These are phyloP conservation scores for Synanthedon vespiformis DNA, from an alignment of 2,888 invertebrate species.

Conservation along the genomic window DNA sequence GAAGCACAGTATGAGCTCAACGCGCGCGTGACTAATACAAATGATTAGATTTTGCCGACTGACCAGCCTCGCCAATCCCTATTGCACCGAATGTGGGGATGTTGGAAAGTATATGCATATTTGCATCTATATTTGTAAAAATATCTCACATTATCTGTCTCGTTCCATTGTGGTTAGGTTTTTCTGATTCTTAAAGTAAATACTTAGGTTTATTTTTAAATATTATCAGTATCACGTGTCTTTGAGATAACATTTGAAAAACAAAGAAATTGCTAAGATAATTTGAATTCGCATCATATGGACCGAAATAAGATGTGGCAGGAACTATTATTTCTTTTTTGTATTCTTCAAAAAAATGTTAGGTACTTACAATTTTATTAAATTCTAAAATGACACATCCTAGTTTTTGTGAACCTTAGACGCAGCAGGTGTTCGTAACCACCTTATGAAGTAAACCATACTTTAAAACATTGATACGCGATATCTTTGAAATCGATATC, in stretches of 20 bases:
- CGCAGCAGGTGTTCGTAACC: background rate
- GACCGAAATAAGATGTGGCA: background rate
- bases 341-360: too few relatives aligned
- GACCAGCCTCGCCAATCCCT: constrained; percentile 35
- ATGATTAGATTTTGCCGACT: constrained; percentile 65
- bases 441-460: background rate
- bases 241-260: too few relatives aligned
- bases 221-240: too few relatives aligned
- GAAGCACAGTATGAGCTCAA: constrained; percentile 56
- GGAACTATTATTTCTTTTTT: background rate
- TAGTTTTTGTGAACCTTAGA: background rate
- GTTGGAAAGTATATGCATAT: background rate
- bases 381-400: background rate
- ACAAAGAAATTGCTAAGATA: too few relatives aligned
- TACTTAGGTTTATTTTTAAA: too few relatives aligned
- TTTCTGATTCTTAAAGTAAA: too few relatives aligned
- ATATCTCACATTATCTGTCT: too few relatives aligned
- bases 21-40: constrained; percentile 53
- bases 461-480: background rate
- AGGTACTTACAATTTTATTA: background rate
- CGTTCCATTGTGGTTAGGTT: too few relatives aligned
- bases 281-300: too few relatives aligned
- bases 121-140: background rate
- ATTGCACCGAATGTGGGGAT: constrained; percentile 15
- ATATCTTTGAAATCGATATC: background rate